phyloP scores from a whole-genome alignment of 2,797 vertebrate genomes.

The Gallinago nigripennis region DNA sequence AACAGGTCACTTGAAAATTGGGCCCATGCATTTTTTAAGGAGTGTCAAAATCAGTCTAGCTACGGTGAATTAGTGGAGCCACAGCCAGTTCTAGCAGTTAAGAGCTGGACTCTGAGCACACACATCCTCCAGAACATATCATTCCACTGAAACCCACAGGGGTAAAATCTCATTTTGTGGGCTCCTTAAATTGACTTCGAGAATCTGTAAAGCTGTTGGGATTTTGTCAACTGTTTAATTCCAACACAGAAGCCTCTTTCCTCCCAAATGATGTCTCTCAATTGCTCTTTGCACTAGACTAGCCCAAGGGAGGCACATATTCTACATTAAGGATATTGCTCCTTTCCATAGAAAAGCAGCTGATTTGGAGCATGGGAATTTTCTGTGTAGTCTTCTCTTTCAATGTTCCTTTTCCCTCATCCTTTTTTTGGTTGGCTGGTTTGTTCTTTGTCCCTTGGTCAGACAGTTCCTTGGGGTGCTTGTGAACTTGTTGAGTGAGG shows the following conservation, averaged over 20 bases:
- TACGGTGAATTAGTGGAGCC: neutral
- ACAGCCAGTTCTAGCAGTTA: neutral
- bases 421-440: neutral
- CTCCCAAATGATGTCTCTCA: constrained; percentile 41
- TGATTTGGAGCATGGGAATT: neutral
- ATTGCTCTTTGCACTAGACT: constrained; percentile 51
- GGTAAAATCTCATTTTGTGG: constrained; percentile 53
- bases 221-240: constrained; percentile 63
- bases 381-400: neutral
- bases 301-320: constrained; percentile 50
- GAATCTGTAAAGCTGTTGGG: constrained; percentile 51
- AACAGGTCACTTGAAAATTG: neutral
- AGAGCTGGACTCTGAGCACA: neutral
- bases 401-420: neutral
- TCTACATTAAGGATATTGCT: constrained; percentile 35
- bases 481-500: neutral
- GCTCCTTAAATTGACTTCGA: constrained; percentile 31
- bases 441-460: neutral
- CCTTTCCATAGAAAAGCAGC: constrained; percentile 17
- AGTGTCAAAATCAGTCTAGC: neutral
- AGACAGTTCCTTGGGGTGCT: neutral
- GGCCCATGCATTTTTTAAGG: neutral
- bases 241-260: constrained; percentile 10
- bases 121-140: neutral
- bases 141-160: constrained; percentile 17